Evolutionary conservation across 2,888 invertebrate genomes (phyloP), one percentile per base, ranked within the genome.

Genomic region (Dryocosmus kuriphilus): DNA sequence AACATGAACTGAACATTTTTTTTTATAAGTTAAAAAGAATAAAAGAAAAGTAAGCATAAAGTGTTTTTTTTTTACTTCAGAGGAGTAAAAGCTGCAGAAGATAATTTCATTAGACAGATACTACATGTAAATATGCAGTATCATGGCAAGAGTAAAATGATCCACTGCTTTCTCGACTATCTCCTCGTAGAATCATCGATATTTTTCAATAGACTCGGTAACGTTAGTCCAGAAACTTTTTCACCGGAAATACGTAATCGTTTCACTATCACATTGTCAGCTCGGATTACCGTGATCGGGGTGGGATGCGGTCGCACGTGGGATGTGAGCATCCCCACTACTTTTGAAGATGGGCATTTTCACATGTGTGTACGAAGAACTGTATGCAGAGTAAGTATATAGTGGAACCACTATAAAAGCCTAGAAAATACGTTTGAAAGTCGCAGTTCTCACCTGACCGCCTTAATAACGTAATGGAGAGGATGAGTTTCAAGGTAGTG

Each of bases 381-480:
- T 81, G 83, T 82, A 84, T 77, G 82, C 84, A 79, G 82, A 82
- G 78, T 80, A 82, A 77, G 78, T 79, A 41, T 71, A 51, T 55
- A 62, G 46, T 65, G 74, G 46, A 76, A 75, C 77, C 55, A 77
- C 86, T 91, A 90, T 91, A 91, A 90, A 91, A 90, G 90, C 85
- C 82, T 85, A 83, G 86, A 83, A 86, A 85, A 82, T 73, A 83
- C 84, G 85, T 76, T 84, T 84, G 88, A 88, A 87, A 90, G 89
- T 88, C 86, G 88, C 90, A 91, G 91, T 91, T 89, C 87, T 86
- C 83, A 87, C 84, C 85, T 86, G 86, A 86, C 86, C 86, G 85
- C 85, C 85, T 84, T 85, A 86, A 87, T 85, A 88, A 79, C 85
- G 78, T 80, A 84, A 87, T 86, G 83, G 85, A 86, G 82, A 85